Conservation (phyloP, 64 coral and sea anemone species). For the Stylophora pistillata region DNA sequence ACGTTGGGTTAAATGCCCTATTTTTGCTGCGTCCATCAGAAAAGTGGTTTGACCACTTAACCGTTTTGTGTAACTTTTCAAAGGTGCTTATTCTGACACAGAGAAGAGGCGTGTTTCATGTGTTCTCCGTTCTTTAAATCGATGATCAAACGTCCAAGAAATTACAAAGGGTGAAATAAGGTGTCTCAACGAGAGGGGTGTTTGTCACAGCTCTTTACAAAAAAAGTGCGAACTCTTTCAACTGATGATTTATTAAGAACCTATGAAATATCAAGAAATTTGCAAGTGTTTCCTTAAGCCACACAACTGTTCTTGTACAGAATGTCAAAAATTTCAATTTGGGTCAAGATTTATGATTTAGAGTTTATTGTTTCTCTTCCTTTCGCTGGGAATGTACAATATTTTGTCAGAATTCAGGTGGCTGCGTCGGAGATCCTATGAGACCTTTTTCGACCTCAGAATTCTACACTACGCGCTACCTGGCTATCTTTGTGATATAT, state of each 20-base stretch:
- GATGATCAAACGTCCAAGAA: background rate
- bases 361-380: background rate
- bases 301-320: background rate
- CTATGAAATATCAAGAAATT: background rate
- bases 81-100: constrained; percentile 1
- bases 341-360: constrained; percentile 42
- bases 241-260: background rate
- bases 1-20: constrained; percentile 7
- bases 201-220: background rate
- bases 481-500: too few relatives aligned
- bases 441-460: background rate
- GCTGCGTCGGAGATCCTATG: constrained; percentile 1
- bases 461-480: too few relatives aligned
- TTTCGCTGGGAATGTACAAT: background rate
- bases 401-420: constrained; percentile 16
- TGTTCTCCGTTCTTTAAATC: background rate
- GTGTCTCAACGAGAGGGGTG: background rate
- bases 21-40: background rate
- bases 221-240: background rate
- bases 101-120: constrained; percentile 21
- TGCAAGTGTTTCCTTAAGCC: constrained; percentile 39
- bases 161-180: background rate
- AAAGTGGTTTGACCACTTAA: background rate
- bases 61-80: constrained; percentile 26
- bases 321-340: constrained; percentile 10